These are phyloP conservation scores for Scleropages formosus DNA, from an alignment of 2,797 vertebrate species.

Conservation along the genomic window DNA sequence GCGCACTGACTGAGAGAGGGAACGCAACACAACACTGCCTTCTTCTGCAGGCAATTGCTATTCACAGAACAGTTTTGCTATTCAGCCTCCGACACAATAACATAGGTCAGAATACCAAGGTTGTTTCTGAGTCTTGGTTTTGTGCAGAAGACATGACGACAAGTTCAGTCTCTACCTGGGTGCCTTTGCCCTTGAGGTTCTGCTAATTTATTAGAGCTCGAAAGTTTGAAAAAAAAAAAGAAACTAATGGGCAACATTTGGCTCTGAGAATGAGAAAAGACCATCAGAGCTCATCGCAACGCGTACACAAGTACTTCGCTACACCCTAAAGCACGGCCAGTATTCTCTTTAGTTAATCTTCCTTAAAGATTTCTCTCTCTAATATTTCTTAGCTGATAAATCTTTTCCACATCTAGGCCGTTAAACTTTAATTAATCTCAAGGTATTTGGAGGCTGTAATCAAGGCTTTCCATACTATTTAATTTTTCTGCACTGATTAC, in stretches of 20 bases:
- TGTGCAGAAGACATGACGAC: not conserved
- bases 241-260: not conserved
- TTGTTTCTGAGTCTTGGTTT: not conserved
- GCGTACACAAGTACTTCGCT: not conserved
- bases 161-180: not conserved
- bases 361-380: slow-evolving; percentile 46
- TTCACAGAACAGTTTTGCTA: not conserved
- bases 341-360: slow-evolving; percentile 44
- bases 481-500: not conserved
- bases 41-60: slow-evolving; percentile 23
- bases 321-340: slow-evolving; percentile 33
- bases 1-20: slow-evolving; percentile 51
- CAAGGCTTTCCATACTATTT: slow-evolving; percentile 35
- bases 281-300: not conserved
- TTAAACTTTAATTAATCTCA: slow-evolving; percentile 52
- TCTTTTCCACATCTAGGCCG: slow-evolving; percentile 50
- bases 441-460: slow-evolving; percentile 42
- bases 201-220: not conserved
- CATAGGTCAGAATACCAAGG: not conserved
- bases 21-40: slow-evolving; percentile 49
- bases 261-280: slow-evolving; percentile 1
- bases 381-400: slow-evolving; percentile 49
- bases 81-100: not conserved
- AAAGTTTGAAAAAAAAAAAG: not conserved
- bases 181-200: not conserved